These are phyloP conservation scores for Columba guinea DNA, from an alignment of 2,797 vertebrate species.

Conservation along the genomic window DNA sequence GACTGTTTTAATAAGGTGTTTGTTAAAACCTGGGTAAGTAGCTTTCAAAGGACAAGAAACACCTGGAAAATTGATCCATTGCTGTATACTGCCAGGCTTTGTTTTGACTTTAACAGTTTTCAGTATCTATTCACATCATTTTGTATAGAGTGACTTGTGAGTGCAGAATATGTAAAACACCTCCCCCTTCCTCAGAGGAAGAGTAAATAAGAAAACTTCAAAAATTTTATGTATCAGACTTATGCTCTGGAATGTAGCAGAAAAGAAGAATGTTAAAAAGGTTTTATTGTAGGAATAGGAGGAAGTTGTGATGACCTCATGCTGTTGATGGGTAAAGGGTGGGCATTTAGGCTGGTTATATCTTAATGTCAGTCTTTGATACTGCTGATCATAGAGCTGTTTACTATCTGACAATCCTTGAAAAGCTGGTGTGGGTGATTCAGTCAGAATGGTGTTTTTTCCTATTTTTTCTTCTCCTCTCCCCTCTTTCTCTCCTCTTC, in stretches of 20 bases:
- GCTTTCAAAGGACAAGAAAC: not conserved
- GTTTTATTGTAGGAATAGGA: not conserved
- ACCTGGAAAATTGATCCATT: not conserved
- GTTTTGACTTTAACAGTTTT: not conserved
- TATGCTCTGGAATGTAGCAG: not conserved
- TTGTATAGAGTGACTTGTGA: not conserved
- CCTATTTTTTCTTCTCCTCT: not conserved
- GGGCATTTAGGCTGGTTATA: not conserved
- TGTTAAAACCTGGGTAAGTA: not conserved
- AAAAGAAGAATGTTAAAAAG: not conserved
- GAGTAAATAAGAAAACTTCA: not conserved
- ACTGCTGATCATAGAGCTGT: not conserved
- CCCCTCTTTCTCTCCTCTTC: not conserved
- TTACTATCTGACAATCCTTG: not conserved
- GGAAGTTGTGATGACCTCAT: not conserved
- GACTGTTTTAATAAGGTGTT: not conserved
- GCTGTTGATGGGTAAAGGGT: not conserved
- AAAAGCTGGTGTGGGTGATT: not conserved
- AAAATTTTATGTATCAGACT: not conserved
- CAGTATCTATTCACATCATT: not conserved
- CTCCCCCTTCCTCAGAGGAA: fast-evolving
- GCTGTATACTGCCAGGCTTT: not conserved
- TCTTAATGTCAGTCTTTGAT: not conserved
- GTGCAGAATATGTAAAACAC: not conserved
- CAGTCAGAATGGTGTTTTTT: fast-evolving